Percentiles rank a stretch among this genome's conserved stretches.
Conservation (phyloP, 1,140 invertebrate genomes). For the Dendroctonus ponderosae region DNA sequence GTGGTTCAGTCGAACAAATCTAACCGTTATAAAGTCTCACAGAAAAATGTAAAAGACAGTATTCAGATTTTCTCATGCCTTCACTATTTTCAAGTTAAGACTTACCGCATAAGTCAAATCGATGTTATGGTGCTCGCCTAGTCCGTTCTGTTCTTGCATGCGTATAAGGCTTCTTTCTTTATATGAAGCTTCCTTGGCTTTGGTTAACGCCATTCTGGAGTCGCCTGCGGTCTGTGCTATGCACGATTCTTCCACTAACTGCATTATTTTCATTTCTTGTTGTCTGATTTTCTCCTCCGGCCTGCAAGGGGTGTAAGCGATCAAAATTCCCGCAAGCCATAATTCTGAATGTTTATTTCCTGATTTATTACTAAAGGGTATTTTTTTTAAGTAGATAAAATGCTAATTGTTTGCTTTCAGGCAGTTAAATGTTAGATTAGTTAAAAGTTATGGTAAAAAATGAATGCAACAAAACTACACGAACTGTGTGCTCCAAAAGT, state of each 20-base stretch:
- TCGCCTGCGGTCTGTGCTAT: constrained; percentile 54
- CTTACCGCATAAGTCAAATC: constrained; percentile 91
- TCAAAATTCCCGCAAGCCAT: too few species aligned
- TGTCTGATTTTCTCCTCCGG: constrained; percentile 83
- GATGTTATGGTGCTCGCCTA: constrained; percentile 85
- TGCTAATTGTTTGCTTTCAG: too few species aligned
- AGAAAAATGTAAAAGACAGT: constrained; percentile 9
- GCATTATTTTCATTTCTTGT: constrained; percentile 78
- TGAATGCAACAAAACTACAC: too few species aligned
- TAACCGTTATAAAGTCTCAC: background rate
- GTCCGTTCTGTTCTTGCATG: constrained; percentile 84
- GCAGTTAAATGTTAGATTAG: too few species aligned
- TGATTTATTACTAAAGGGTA: too few species aligned
- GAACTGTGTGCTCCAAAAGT: too few species aligned
- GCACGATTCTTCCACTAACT: constrained; percentile 82
- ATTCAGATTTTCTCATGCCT: too few species aligned
- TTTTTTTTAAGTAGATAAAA: too few species aligned
- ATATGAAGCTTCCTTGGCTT: constrained; percentile 94
- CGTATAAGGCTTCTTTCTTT: constrained; percentile 87
- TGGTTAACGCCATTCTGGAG: constrained; percentile 68
- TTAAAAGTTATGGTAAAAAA: too few species aligned
- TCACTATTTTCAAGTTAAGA: background rate
- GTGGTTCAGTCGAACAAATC: background rate
- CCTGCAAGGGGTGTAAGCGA: constrained; percentile 51
- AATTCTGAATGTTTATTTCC: too few species aligned